A percentile compares a stretch with the other conserved stretches of the same genome.
Conservation (phyloP, 1,140 invertebrate genomes). For the Tetramorium simillimum region DNA sequence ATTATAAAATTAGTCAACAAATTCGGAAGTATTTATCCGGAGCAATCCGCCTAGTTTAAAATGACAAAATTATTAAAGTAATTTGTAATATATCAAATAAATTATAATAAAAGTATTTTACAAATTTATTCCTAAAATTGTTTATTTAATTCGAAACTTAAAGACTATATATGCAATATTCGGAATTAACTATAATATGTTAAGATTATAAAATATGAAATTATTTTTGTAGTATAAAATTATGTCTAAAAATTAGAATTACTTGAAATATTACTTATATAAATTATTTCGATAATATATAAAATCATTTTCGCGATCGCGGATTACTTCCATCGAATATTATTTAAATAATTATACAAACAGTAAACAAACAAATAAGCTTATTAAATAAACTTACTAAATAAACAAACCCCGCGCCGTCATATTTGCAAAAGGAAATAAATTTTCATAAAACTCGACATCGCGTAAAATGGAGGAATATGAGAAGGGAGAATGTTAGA, state of each 20-base stretch:
- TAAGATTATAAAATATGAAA: constrained; percentile 45
- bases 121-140: constrained; percentile 35
- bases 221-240: constrained; percentile 57
- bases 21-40: constrained; percentile 35
- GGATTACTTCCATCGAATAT: constrained; percentile 24
- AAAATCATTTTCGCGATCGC: constrained; percentile 31
- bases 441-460: constrained; percentile 24
- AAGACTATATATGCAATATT: constrained; percentile 52
- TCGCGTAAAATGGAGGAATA: background rate
- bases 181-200: constrained; percentile 50
- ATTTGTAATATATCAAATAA: constrained; percentile 53
- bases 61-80: constrained; percentile 42
- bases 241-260: constrained; percentile 36
- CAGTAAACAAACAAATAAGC: background rate
- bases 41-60: constrained; percentile 28
- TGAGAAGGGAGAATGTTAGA: background rate
- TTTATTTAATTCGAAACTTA: constrained; percentile 41
- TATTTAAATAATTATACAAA: constrained; percentile 28
- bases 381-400: constrained; percentile 32
- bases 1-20: constrained; percentile 25
- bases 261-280: constrained; percentile 24
- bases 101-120: constrained; percentile 47
- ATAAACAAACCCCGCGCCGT: constrained; percentile 23
- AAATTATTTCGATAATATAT: constrained; percentile 29
- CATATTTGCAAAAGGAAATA: constrained; percentile 26